Evolutionary conservation across 1,140 invertebrate species (phyloP).

Genomic region (Rhysida immarginata): DNA sequence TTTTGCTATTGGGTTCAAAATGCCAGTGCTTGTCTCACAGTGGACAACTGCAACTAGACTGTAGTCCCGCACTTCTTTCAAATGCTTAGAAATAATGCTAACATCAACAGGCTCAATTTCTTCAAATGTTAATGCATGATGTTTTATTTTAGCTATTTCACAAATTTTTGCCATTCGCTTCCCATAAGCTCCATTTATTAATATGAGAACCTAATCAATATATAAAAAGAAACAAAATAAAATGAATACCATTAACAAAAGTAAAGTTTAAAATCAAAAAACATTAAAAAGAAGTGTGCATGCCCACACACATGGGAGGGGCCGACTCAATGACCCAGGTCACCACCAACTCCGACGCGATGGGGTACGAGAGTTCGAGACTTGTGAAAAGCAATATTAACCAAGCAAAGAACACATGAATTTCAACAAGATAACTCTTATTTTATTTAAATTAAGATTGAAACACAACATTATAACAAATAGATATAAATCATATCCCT

Average conservation of each 20-base stretch:
- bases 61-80: constrained; percentile 21
- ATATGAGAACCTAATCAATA: constrained; percentile 26
- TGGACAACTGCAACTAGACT: constrained; percentile 32
- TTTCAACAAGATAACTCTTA: no score
- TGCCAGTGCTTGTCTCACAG: constrained; percentile 36
- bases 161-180: constrained; percentile 33
- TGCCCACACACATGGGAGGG: no score
- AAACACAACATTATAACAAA: no score
- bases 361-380: no score
- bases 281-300: not conserved
- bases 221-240: no score
- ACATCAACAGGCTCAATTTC: constrained; percentile 27
- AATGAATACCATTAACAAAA: no score
- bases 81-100: constrained; percentile 19
- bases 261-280: not conserved
- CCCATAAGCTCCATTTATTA: constrained; percentile 37
- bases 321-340: no score
- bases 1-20: constrained; percentile 33
- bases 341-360: no score
- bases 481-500: no score
- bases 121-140: constrained; percentile 25
- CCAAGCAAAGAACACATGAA: no score
- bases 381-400: no score
- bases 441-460: no score
- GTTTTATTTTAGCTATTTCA: constrained; percentile 23